Evolutionary conservation across 2,113 vertebrate genomes (phyloP), one percentile per base, ranked within the genome.

Genomic region (Rousettus leschenaultii): DNA sequence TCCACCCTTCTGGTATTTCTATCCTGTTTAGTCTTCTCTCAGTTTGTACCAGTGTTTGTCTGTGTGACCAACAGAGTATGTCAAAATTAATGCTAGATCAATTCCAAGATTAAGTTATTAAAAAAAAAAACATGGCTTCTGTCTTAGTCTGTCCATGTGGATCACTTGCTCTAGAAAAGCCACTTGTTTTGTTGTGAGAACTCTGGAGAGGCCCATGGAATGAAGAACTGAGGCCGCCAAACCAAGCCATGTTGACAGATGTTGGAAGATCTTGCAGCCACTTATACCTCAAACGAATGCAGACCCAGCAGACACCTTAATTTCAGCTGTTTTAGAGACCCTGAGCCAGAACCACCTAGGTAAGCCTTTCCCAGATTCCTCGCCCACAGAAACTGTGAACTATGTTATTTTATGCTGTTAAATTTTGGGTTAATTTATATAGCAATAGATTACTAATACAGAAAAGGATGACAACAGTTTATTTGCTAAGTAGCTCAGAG

Each of bases 391-490:
- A 82, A 89, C 22, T 94, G 28, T 48, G 18, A 95, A 30, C 38
- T 95, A 88, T 48, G 16, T 59, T 94, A 35, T 78, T 94, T 89
- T 87, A 94, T 73, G 40, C 4, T 80, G n/a, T 70, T 89, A 83
- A 93, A 24, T 84, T 30, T 66, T 59, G 75, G 71, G 13, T 94
- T 65, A 77, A 66, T 84, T 88, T 93, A 89, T 22, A 74, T 7
- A 88, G 9, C 26, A 93, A 91, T 10, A 77, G 66, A 77, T 77
- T 83, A 88, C 38, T 59, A 92, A 87, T 22, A 94, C 0, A 86
- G 89, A 87, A 3, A 86, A 9, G 6, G 89, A 93, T 45, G 12
- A 63, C 8, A 77, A 68, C 18, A 45, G 19, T 59, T 57, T 33
- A 16, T 89, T 91, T 93, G 89, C 61, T 77, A 85, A 75, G 83